Conservation (phyloP, 2,113 vertebrate genomes). For the Sorex fumeus region DNA sequence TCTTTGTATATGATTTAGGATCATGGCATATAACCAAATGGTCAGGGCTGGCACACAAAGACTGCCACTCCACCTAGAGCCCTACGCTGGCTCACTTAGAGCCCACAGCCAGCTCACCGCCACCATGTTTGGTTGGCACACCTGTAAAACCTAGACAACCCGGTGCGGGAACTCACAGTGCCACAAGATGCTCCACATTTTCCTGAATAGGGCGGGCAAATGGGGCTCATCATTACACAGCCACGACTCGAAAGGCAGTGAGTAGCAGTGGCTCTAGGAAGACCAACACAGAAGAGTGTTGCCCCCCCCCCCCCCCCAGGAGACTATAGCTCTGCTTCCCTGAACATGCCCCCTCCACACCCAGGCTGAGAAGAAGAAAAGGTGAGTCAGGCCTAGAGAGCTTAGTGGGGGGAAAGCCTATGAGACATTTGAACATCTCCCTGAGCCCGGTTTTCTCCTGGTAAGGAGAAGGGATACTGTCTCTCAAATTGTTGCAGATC, state of each 20-base stretch:
- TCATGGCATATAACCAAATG: background rate
- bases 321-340: background rate
- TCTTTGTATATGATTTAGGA: fast-evolving
- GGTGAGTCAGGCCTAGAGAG: fast-evolving
- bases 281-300: background rate
- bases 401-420: background rate
- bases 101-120: fast-evolving
- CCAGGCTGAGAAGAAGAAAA: background rate
- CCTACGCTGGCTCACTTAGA: too few species aligned
- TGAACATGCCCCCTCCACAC: too few species aligned
- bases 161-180: too few species aligned
- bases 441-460: background rate
- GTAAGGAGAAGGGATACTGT: background rate
- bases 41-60: fast-evolving
- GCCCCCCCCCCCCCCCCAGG: too few species aligned
- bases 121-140: background rate
- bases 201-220: background rate
- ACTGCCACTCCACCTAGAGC: fast-evolving
- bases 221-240: background rate
- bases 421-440: background rate
- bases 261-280: too few species aligned
- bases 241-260: background rate
- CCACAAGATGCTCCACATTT: background rate
- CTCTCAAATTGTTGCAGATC: background rate
- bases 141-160: too few species aligned